These are phyloP conservation scores for Leistus spinibarbis DNA, from an alignment of 2,888 invertebrate species.

Conservation along the genomic window DNA sequence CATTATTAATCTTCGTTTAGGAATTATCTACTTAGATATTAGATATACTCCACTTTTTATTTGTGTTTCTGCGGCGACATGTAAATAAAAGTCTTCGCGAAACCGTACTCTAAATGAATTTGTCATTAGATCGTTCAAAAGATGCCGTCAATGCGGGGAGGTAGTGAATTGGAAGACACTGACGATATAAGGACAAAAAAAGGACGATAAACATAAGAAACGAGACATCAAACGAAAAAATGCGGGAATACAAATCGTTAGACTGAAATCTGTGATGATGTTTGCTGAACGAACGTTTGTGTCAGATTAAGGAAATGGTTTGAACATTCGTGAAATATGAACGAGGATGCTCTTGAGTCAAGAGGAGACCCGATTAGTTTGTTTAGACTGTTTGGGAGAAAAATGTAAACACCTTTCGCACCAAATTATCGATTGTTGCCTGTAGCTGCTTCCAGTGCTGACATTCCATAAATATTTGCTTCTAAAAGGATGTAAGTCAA, in stretches of 20 bases:
- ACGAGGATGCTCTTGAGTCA: no score
- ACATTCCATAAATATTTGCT: no score
- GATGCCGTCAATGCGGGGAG: not conserved
- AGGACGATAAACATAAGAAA: not conserved
- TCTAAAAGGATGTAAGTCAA: no score
- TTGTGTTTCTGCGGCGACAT: not conserved
- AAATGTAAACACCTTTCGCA: no score
- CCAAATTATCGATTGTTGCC: no score
- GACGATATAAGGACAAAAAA: not conserved
- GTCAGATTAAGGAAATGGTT: not conserved
- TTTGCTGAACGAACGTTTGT: not conserved
- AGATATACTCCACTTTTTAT: no score
- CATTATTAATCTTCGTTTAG: no score
- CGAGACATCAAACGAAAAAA: not conserved
- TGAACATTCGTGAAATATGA: not conserved
- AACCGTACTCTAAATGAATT: not conserved
- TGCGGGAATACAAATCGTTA: not conserved
- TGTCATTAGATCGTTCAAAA: not conserved
- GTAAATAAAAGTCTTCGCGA: not conserved
- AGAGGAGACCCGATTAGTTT: no score
- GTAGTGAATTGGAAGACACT: not conserved
- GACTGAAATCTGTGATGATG: not conserved
- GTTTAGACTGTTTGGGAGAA: no score
- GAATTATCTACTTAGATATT: no score
- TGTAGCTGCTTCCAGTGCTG: no score